Evolutionary conservation across 2,113 vertebrate species (phyloP).

Genomic region (Platysteira castanea): DNA sequence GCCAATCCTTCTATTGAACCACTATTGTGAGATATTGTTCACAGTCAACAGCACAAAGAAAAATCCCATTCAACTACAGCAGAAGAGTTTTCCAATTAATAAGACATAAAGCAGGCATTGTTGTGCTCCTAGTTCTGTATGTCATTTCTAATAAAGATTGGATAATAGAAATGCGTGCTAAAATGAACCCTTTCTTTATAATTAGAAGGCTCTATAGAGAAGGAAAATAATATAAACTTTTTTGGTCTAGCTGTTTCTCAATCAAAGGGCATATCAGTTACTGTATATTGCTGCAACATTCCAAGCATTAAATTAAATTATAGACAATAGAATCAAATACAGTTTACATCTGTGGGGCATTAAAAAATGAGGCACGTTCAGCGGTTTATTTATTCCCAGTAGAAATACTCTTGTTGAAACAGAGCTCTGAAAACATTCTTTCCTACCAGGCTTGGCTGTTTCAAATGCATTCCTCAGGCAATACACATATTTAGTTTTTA

Average conservation of each 20-base stretch:
- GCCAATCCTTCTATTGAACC: background rate
- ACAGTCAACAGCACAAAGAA: background rate
- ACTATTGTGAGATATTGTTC: background rate
- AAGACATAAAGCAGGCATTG: background rate
- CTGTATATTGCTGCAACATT: conserved; percentile 25
- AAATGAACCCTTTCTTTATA: background rate
- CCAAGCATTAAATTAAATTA: conserved; percentile 62
- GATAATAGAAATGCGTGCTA: background rate
- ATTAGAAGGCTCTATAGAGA: background rate
- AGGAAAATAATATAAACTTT: background rate
- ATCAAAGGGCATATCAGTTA: conserved; percentile 43
- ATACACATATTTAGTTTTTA: conserved; percentile 1
- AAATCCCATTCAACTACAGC: background rate
- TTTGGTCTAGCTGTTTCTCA: conserved; percentile 6
- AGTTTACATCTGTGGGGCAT: conserved; percentile 42
- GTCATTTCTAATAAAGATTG: background rate
- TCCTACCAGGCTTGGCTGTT: conserved; percentile 1
- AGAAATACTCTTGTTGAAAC: conserved; percentile 28
- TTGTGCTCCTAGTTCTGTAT: background rate
- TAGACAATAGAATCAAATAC: conserved; percentile 30
- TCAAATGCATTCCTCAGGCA: conserved; percentile 34
- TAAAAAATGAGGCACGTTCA: conserved; percentile 14
- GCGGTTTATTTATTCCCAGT: conserved; percentile 34
- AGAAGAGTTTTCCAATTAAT: background rate
- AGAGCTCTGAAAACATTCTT: conserved; percentile 32